Evolutionary conservation across 2,113 vertebrate genomes (phyloP).

Genomic region (Triplophysa siluroides): DNA sequence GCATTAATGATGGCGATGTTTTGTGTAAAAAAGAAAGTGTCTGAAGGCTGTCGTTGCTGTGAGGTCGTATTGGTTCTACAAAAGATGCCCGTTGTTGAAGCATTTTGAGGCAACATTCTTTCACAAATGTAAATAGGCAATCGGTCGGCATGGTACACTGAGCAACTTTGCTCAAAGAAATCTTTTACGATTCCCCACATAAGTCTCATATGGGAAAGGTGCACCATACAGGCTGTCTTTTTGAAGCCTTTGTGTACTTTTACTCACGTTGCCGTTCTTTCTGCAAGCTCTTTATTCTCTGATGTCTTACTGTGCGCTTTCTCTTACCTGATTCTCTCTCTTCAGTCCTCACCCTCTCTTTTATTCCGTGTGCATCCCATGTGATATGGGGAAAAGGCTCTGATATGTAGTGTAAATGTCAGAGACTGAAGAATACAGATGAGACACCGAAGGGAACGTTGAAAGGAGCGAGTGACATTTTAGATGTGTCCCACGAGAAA

Average conservation of each 20-base stretch:
- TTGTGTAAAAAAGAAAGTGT: no score
- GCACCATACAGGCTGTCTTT: not conserved
- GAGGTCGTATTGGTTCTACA: no score
- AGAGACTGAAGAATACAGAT: slow-evolving; percentile 31
- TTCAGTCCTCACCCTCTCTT: slow-evolving; percentile 5
- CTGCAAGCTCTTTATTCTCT: slow-evolving; percentile 5
- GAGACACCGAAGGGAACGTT: slow-evolving; percentile 36
- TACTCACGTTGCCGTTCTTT: not conserved
- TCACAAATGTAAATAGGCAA: no score
- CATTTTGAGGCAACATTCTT: no score
- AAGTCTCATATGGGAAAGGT: no score
- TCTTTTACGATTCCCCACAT: no score
- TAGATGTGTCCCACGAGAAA: slow-evolving; percentile 34
- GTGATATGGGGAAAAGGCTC: slow-evolving; percentile 40
- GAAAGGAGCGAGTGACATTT: slow-evolving; percentile 49
- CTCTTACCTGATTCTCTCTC: not conserved
- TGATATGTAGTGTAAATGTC: slow-evolving; percentile 53
- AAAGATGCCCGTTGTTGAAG: no score
- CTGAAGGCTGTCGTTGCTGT: no score
- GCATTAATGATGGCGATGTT: no score
- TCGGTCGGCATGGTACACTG: no score
- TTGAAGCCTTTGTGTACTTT: not conserved
- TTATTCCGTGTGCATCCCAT: slow-evolving; percentile 30
- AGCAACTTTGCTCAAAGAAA: no score
- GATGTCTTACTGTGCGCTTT: not conserved